phyloP scores from a whole-genome alignment of 2,888 invertebrate species.

The Ennomos erosarius region DNA sequence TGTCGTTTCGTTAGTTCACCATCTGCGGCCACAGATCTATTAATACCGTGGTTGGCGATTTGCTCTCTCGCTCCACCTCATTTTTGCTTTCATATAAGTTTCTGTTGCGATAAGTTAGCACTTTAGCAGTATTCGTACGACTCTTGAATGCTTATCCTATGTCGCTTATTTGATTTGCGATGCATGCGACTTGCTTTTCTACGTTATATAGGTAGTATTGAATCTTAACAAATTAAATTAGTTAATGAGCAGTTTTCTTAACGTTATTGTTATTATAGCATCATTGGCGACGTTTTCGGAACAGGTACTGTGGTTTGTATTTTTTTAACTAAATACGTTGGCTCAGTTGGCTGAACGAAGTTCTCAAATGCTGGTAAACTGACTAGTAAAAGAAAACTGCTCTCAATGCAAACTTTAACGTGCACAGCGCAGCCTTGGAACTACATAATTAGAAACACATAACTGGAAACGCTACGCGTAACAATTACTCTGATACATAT shows the following conservation, averaged over 20 bases:
- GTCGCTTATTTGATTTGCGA: not conserved
- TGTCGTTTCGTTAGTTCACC: slow-evolving; percentile 1
- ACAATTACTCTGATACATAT: slow-evolving; percentile 41
- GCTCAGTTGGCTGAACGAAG: too few relatives aligned
- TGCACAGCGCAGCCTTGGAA: slow-evolving; percentile 35
- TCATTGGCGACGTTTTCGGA: too few relatives aligned
- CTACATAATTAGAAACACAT: slow-evolving; percentile 30
- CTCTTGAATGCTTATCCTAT: not conserved
- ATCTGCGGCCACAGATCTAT: slow-evolving; percentile 19
- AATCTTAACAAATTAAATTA: too few relatives aligned
- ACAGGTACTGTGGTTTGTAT: too few relatives aligned
- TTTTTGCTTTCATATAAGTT: slow-evolving; percentile 16
- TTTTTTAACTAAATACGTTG: too few relatives aligned
- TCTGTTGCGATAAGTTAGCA: slow-evolving; percentile 1
- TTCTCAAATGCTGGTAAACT: too few relatives aligned
- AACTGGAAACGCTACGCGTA: slow-evolving; percentile 30
- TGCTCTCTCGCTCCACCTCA: slow-evolving; percentile 12
- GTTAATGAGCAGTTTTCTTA: too few relatives aligned
- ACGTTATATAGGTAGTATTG: too few relatives aligned
- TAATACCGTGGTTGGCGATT: slow-evolving; percentile 18
- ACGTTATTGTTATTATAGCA: too few relatives aligned
- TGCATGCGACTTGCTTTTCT: slow-evolving; percentile 1
- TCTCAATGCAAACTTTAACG: slow-evolving; percentile 12
- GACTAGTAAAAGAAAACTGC: too few relatives aligned
- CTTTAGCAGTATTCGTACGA: slow-evolving; percentile 5